Evolutionary conservation across 2,888 invertebrate species (phyloP), one percentile per base, ranked within the genome.

Genomic region (Agrochola lychnidis): DNA sequence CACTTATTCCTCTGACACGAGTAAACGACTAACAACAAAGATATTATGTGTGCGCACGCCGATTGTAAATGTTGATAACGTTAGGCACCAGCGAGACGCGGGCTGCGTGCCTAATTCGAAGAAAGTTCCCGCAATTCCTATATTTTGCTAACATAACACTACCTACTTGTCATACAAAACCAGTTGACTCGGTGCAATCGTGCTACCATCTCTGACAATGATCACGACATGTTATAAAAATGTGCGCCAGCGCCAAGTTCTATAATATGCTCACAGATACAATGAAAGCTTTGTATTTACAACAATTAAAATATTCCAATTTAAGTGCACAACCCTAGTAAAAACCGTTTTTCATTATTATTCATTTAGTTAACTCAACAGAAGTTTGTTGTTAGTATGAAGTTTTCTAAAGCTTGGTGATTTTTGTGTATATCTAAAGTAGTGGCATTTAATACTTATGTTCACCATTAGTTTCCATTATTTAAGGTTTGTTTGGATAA

Each of bases 51-150:
- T 73, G 84, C 75, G 82, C 83, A 84, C 84, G 79, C 76, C 79
- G 89, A 90, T 91, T 87, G 82, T 79, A 82, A 83, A 87, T 79
- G 82, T 80, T 88, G 91, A 91, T 90, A 90, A 84, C 82, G 84
- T 81, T 74, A 86, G 83, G 73, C 81, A 81, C 79, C 81, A 73
- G 82, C 72, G 68, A 85, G 84, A 90, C 91, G 90, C 89, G 90
- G 82, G 64, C 81, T 87, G 91, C 89, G 88, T 91, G 74, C 80
- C 86, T 90, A 91, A 91, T 90, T 87, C 84, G 87, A 91, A 90
- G 91, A 91, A 91, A 91, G 91, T 90, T 86, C 85, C 84, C 77
- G 79, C 84, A 85, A 87, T 85, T 85, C 86, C 82, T 87, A 88
- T 87, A 89, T 89, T 90, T 90, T 87, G 87, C 87, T 71, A 84